A percentile compares a stretch with the other conserved stretches of the same genome.
Conservation (phyloP, 2,797 vertebrate species). For the Hippopotamyrus pictus region DNA sequence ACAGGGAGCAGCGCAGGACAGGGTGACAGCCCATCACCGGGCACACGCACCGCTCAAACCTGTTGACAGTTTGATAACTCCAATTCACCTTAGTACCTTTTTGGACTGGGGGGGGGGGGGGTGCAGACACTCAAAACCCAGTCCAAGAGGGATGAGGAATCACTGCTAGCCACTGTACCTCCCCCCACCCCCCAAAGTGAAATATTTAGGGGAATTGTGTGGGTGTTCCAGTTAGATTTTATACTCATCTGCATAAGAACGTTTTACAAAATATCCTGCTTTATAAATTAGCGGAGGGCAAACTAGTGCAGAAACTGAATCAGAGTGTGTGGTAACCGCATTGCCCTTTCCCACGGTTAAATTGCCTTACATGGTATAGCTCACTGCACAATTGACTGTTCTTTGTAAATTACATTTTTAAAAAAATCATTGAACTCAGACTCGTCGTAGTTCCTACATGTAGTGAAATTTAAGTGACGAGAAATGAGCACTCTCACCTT, state of each 20-base stretch:
- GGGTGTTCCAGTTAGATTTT: background rate
- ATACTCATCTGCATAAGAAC: background rate
- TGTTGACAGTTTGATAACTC: background rate
- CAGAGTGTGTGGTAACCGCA: background rate
- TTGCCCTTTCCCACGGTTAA: background rate
- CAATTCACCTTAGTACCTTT: background rate
- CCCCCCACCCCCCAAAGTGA: background rate
- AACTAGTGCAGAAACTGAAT: background rate
- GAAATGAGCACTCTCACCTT: background rate
- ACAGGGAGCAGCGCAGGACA: background rate
- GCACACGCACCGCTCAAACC: background rate
- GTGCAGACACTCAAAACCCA: background rate
- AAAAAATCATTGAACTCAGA: background rate
- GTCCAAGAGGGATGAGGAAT: background rate
- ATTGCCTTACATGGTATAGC: background rate
- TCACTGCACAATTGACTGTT: background rate
- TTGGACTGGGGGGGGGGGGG: background rate
- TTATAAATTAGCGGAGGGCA: background rate
- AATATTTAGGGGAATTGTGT: background rate
- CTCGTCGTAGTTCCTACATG: background rate
- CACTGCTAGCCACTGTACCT: background rate
- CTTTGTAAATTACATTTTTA: background rate
- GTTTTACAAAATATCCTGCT: background rate
- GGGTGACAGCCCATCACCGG: background rate
- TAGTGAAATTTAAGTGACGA: background rate